These are phyloP conservation scores for Thoracochromis brauschi DNA, from an alignment of 2,113 vertebrate genomes.

Conservation along the genomic window DNA sequence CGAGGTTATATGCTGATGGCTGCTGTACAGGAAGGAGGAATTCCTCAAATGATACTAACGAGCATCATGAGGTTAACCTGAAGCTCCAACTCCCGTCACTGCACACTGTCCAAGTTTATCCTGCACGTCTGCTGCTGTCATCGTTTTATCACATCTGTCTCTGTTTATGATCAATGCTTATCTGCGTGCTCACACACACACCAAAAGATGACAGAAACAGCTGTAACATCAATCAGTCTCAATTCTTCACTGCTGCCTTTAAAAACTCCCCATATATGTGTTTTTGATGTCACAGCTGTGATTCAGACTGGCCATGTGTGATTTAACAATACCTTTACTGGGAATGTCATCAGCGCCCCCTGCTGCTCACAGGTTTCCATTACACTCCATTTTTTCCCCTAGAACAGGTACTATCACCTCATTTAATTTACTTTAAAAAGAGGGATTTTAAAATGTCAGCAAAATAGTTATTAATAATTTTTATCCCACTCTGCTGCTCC, in stretches of 20 bases:
- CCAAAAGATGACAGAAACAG: not conserved
- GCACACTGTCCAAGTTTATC: not conserved
- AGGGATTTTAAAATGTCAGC: not conserved
- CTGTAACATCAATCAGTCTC: not conserved
- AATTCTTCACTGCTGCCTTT: rapidly evolving
- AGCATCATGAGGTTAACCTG: rapidly evolving
- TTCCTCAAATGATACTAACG: not conserved
- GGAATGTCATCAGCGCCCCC: not conserved
- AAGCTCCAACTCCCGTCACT: rapidly evolving
- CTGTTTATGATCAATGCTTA: not conserved
- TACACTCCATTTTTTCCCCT: not conserved
- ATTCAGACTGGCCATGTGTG: not conserved
- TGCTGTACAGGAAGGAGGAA: not conserved
- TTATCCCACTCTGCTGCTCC: not conserved
- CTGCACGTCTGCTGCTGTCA: not conserved
- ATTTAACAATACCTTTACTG: not conserved
- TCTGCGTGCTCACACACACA: not conserved
- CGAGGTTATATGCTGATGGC: not conserved
- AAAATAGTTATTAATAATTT: not conserved
- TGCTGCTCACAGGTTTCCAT: not conserved
- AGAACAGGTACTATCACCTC: not conserved
- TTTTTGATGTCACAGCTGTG: not conserved
- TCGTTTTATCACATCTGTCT: not conserved
- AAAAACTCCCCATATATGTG: not conserved
- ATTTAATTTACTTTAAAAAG: not conserved